These are phyloP conservation scores for Anableps anableps DNA, from an alignment of 2,797 vertebrate species.

Conservation along the genomic window DNA sequence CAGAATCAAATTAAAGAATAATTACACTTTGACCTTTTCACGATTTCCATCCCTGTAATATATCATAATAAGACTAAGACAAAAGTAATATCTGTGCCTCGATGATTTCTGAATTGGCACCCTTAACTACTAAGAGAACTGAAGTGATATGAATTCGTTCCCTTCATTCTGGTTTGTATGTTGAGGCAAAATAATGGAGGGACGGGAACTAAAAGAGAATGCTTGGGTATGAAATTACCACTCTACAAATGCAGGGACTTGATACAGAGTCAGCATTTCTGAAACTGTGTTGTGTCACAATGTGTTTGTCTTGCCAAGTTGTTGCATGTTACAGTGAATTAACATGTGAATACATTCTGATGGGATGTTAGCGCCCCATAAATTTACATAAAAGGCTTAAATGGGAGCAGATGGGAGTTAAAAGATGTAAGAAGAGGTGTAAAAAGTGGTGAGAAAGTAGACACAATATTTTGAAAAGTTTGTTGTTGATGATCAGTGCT, in stretches of 20 bases:
- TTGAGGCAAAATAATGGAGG: neutral
- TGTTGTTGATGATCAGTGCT: neutral
- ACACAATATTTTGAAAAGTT: slow-evolving; percentile 14
- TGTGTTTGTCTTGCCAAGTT: slow-evolving; percentile 1
- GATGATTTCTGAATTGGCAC: neutral
- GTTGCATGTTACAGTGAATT: slow-evolving; percentile 24
- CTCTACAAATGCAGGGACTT: neutral
- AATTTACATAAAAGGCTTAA: slow-evolving; percentile 54
- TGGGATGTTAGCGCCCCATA: slow-evolving; percentile 43
- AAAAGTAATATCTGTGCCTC: neutral
- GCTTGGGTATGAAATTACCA: neutral
- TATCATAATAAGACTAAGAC: neutral
- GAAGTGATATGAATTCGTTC: neutral
- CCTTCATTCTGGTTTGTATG: neutral
- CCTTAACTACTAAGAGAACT: neutral
- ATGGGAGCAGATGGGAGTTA: slow-evolving; percentile 27
- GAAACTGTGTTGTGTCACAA: neutral
- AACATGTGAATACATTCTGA: slow-evolving; percentile 41
- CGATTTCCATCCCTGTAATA: neutral
- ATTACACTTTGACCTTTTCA: neutral
- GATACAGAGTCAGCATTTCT: neutral
- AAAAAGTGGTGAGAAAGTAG: slow-evolving; percentile 49
- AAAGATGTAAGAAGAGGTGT: slow-evolving; percentile 11
- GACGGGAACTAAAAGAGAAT: neutral
- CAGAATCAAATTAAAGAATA: neutral